Evolutionary conservation across 2,797 vertebrate genomes (phyloP), one percentile per base, ranked within the genome.

Genomic region (Leptodon cayanensis): DNA sequence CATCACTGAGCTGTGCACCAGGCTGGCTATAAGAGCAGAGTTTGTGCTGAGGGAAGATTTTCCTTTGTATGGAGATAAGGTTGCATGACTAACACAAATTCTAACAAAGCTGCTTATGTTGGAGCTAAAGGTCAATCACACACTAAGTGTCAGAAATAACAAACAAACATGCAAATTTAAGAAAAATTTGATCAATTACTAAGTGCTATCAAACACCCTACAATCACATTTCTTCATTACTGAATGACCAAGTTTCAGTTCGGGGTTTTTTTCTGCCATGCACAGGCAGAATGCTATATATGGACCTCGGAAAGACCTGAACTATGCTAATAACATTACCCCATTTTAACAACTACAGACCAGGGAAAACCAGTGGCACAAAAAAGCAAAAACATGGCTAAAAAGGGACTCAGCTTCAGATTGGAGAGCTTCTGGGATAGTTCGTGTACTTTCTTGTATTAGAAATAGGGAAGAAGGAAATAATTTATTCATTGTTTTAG

Each of bases 1-100:
- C 11, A 40, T 8, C 39, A 24, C 21, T 0, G 13, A 69, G 29
- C 0, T 31, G 59, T 1, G 2, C 20, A 46, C 14, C 35, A 55
- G 26, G n/a, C 1, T 57, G 33, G 49, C 49, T 11, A 17, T 20
- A 55, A 61, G 20, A 69, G 40, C 16, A 15, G 20, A 57, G n/a
- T 42, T 39, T 22, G n/a, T 29, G n/a, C 2, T 5, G 31, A 66
- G 33, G 35, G 29, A 88, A 58, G 44, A 62, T 40, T 58, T 62
- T 35, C 4, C 40, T 58, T 20, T n/a, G 13, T 9, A 35, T 5
- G 28, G 21, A n/a, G 16, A 4, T 33, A 25, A 29, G 16, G 47
- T 5, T 73, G 28, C 16, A 44, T 2, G 24, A 86, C 7, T 15
- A 67, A 76, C 1, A 2, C 2, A 76, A 25, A 26, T 28, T 67